These are phyloP conservation scores for Microchirus variegatus DNA, from an alignment of 2,797 vertebrate genomes.

Conservation along the genomic window DNA sequence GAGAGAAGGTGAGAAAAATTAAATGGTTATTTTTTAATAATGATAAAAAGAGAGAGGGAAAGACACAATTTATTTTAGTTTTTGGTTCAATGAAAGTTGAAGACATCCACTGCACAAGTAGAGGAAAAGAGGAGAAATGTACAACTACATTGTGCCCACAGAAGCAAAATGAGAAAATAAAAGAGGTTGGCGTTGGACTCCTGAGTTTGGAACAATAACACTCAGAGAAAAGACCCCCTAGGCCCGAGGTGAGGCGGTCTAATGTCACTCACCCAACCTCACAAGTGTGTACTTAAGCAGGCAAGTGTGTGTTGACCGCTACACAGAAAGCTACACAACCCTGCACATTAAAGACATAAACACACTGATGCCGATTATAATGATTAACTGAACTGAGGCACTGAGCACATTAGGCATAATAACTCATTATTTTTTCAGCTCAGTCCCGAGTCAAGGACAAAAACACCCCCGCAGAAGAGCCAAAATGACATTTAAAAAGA, in stretches of 20 bases:
- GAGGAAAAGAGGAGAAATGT: conserved; percentile 1
- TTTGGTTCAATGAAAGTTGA: conserved; percentile 3
- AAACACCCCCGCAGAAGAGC: conserved; percentile 25
- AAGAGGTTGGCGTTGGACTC: conserved; percentile 47
- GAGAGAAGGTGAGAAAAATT: conserved; percentile 15
- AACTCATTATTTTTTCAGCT: conserved; percentile 22
- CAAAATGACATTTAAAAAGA: conserved; percentile 27
- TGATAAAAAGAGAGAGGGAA: conserved; percentile 21
- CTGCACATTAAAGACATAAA: conserved; percentile 25
- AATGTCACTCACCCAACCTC: conserved; percentile 9
- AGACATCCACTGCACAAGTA: conserved; percentile 6
- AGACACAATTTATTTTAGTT: conserved; percentile 1
- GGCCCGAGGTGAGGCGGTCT: conserved; percentile 22
- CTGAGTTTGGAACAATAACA: conserved; percentile 10
- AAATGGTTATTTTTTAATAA: conserved; percentile 29
- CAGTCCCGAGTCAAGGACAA: conserved; percentile 50
- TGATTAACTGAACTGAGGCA: conserved; percentile 49
- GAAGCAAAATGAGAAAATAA: conserved; percentile 6
- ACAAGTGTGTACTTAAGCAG: conserved; percentile 7
- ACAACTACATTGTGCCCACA: background rate
- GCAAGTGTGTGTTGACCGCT: background rate
- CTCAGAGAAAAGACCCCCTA: conserved; percentile 2
- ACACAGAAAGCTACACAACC: conserved; percentile 16
- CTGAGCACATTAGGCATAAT: conserved; percentile 49
- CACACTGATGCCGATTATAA: conserved; percentile 54